These are phyloP conservation scores for Chelonoidis abingdonii DNA, from an alignment of 2,113 vertebrate species.

Conservation along the genomic window DNA sequence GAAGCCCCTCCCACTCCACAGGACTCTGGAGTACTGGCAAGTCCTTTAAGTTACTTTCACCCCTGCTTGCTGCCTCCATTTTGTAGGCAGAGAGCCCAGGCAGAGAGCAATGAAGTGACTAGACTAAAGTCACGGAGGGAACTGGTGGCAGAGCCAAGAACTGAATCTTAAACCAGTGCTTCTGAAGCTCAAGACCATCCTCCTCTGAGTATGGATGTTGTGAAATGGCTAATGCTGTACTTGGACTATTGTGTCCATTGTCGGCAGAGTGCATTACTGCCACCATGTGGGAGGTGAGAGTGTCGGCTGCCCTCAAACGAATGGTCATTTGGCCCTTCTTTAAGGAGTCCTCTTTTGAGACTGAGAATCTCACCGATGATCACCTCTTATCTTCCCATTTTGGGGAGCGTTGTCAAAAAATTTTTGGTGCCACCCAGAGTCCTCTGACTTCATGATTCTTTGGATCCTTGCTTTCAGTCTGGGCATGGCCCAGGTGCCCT, in stretches of 20 bases:
- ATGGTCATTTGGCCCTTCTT: not conserved
- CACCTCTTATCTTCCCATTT: not conserved
- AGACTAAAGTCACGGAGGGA: not conserved
- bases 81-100: accelerated
- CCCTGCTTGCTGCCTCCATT: accelerated
- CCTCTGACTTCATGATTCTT: not conserved
- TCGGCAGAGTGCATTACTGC: not conserved
- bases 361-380: not conserved
- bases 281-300: not conserved
- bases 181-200: not conserved
- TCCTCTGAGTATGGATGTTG: not conserved
- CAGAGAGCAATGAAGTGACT: not conserved
- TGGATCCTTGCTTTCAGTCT: not conserved
- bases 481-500: not conserved
- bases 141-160: accelerated
- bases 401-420: not conserved
- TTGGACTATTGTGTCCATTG: not conserved
- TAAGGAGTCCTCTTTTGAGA: not conserved
- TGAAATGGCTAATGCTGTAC: not conserved
- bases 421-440: not conserved
- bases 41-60: too few relatives aligned
- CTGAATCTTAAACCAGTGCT: not conserved
- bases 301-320: not conserved
- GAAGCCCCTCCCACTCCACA: too few relatives aligned
- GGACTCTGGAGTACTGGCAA: too few relatives aligned